These are phyloP conservation scores for Drosophila algonquin DNA, from an alignment of 2,888 invertebrate genomes.

Conservation along the genomic window DNA sequence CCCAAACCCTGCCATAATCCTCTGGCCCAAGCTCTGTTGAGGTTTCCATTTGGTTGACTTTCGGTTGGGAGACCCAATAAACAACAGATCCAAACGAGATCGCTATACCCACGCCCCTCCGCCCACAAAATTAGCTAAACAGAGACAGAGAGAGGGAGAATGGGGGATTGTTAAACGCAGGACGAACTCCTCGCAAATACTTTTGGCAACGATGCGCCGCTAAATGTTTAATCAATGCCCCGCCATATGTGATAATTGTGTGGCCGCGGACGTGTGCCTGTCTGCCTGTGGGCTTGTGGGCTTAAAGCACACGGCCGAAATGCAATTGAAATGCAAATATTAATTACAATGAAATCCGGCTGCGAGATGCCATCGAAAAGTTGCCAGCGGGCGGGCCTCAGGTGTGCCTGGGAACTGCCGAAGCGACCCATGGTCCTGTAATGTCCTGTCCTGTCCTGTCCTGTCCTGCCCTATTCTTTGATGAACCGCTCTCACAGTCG, in stretches of 20 bases:
- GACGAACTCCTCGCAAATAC: conserved; percentile 10
- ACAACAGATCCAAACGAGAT: conserved; percentile 1
- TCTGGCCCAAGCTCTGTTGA: neutral
- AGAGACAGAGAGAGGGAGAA: neutral
- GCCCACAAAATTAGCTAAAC: neutral
- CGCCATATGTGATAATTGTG: conserved; percentile 43
- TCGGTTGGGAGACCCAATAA: conserved; percentile 15
- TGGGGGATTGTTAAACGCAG: neutral
- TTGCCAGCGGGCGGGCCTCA: neutral
- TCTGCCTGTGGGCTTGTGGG: conserved; percentile 2
- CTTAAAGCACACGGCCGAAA: no score
- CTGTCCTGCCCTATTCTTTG: no score
- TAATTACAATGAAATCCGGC: conserved; percentile 34
- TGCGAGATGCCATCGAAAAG: conserved; percentile 15
- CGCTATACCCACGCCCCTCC: no score
- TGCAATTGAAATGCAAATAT: conserved; percentile 49
- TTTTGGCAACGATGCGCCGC: conserved; percentile 18
- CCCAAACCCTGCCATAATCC: neutral
- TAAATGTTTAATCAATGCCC: conserved; percentile 50
- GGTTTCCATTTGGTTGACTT: conserved; percentile 13
- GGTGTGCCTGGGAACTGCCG: neutral
- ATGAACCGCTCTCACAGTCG: no score
- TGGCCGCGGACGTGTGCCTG: neutral
- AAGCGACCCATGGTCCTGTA: conserved; percentile 16
- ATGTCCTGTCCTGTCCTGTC: no score